Evolutionary conservation across 1,140 invertebrate species (phyloP), one percentile per base, ranked within the genome.

Genomic region (Helicorthomorpha holstii): DNA sequence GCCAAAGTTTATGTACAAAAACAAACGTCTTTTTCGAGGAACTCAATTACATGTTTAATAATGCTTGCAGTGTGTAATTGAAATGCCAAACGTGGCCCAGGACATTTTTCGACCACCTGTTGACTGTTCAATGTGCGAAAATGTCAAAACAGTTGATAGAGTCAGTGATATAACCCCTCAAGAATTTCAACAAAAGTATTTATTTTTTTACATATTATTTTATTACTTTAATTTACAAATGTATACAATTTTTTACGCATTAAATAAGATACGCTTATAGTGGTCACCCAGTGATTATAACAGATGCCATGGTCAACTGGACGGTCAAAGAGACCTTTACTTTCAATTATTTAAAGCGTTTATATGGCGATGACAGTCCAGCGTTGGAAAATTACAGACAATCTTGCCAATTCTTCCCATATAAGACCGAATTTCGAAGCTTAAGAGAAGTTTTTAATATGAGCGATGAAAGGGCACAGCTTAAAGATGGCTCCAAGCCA

Each of bases 361-460:
- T 92, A 27, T 92, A 91, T 56, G 59, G 47, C 57, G 66, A 23
- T 68, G 68, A 48, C 10, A 58, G 27, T 41, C 51, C 43, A 38
- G 53, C 48, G 34, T 2, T 55, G 41, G 53, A 48, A 23, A 72
- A 76, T 1, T 53, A 67, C 48, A 67, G 64, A 52, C 16, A 62
- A 45, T 74, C 77, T 48, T 95, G 91, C 59, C 90, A 92, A 63
- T 95, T 92, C 66, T 87, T 94, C 61, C 83, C 86, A 0, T 95
- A 94, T 63, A 79, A 87, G 64, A 92, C 87, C 0, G 85, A 85
- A 49, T 86, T 92, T 60, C 66, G 68, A 14, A 79, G 71, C 44
- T 68, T 94, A 0, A 64, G 69, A 43, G 82, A 93, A 52, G 85
- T 84, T 1, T 79, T 94, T 52, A 75, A 79, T 44, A 72, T 71